Conservation (phyloP, 2,797 vertebrate genomes). For the Myotis planiceps region DNA sequence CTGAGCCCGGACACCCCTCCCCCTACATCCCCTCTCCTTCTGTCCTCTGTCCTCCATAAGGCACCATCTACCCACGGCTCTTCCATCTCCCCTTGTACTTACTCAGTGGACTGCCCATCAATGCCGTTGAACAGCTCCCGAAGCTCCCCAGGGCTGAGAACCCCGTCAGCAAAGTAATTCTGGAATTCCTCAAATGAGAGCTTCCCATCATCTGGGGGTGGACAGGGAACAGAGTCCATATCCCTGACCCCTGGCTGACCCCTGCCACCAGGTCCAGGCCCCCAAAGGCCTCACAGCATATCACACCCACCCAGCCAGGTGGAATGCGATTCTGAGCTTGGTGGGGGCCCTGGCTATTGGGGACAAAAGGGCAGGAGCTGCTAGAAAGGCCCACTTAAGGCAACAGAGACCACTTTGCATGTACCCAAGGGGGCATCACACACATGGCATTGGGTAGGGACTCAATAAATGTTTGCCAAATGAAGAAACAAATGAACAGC, state of each 20-base stretch:
- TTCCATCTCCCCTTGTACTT: conserved; percentile 74
- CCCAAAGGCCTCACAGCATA: not conserved
- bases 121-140: conserved; percentile 95
- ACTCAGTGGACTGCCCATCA: conserved; percentile 94
- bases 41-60: conserved; percentile 16
- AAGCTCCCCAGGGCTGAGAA: conserved; percentile 95
- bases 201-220: conserved; percentile 94
- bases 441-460: not conserved
- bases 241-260: not conserved
- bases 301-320: not conserved
- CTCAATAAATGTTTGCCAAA: not conserved
- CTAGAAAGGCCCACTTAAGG: not conserved
- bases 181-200: conserved; percentile 99
- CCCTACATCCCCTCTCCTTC: not conserved
- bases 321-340: not conserved
- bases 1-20: conserved; percentile 13
- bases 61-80: not conserved
- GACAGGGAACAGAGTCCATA: not conserved
- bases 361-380: not conserved
- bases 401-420: not conserved
- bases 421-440: not conserved
- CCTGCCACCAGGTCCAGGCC: not conserved
- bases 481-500: not conserved
- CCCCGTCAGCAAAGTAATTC: conserved; percentile 95
- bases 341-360: not conserved